Base-by-base conservation (phyloP, 2,113 vertebrate genomes). In the Peromyscus californicus region DNA sequence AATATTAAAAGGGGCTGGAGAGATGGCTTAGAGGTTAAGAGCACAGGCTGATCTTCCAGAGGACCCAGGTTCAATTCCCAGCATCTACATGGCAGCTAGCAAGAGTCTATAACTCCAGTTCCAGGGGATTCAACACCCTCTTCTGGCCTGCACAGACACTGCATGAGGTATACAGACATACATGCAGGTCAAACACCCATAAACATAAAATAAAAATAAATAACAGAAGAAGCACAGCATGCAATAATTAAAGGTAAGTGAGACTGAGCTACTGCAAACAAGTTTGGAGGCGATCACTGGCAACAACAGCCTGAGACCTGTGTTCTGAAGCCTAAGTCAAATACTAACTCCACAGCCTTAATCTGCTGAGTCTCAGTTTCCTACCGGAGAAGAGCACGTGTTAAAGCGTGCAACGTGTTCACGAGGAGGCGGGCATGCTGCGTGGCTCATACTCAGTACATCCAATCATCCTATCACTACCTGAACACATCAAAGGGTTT, bases 181-280 rank as follows among this genome's bases (percentile, higher is more conserved):
- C 61, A 67, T 31, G 17, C 61, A 85, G 26, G 16, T 16, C 67
- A 11, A 86, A 31, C 39, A 48, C 63, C 39, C 29, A 36, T 86
- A 48, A 45, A 67, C 29, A 13, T 8, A 33, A 63, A 65, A 42
- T 45, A 42, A 45, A 65, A 70, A 24, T 24, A 70, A 70, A 69
- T 51, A 70, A 36, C 19, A 2, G 51, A 72, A 88, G 48, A 67
- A 4, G n/a, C 21, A 67, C 92, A 89, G 63, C 31, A 92, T 45
- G 89, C 89, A 72, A 54, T 78, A 91, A 84, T 92, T 31, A 86
- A 79, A 92, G 76, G 79, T 88, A 63, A 96, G 33, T 74, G 19
- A 93, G 7, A 92, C 12, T 86, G 86, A 72, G 48, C 42, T 15
- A 59, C 11, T 33, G 69, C 11, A 85, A 86, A 95, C 59, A 91